A percentile compares a stretch with the other conserved stretches of the same genome.
Evolutionary conservation across 2,113 vertebrate species (phyloP).

Genomic region (Notothenia coriiceps): DNA sequence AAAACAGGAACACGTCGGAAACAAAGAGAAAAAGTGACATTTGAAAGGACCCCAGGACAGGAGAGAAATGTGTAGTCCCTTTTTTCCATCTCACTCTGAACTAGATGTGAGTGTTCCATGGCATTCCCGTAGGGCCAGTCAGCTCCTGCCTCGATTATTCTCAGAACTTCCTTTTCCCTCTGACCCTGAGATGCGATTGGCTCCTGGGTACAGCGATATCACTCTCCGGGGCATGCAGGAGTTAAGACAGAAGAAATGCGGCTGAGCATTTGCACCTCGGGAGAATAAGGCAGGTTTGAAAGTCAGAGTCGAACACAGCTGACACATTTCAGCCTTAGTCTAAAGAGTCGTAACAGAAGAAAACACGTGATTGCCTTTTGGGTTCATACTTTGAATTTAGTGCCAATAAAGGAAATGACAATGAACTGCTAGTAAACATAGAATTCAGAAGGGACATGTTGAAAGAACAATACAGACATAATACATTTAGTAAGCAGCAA

Average conservation of each 20-base stretch:
- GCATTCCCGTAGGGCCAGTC: slow-evolving; percentile 50
- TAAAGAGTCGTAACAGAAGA: too few relatives aligned
- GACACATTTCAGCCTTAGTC: background rate
- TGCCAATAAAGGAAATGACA: background rate
- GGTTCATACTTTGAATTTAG: background rate
- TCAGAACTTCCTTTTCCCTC: slow-evolving; percentile 53
- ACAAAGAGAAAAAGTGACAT: slow-evolving; percentile 67
- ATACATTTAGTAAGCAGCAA: slow-evolving; percentile 30
- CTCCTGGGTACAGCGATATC: slow-evolving; percentile 16
- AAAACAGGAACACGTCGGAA: slow-evolving; percentile 19
- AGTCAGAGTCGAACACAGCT: slow-evolving; percentile 11
- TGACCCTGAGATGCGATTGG: slow-evolving; percentile 64
- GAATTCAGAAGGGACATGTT: slow-evolving; percentile 12
- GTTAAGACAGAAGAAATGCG: slow-evolving; percentile 3
- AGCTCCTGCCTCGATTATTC: slow-evolving; percentile 49
- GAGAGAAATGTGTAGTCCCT: slow-evolving; percentile 41
- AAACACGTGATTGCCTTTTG: background rate
- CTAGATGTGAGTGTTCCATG: slow-evolving; percentile 56
- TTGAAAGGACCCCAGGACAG: slow-evolving; percentile 61
- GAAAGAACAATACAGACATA: slow-evolving; percentile 18
- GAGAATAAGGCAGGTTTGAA: slow-evolving; percentile 8
- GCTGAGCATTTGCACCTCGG: slow-evolving; percentile 22
- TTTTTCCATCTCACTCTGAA: slow-evolving; percentile 35
- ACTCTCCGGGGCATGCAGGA: slow-evolving; percentile 24
- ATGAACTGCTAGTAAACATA: slow-evolving; percentile 16